A percentile compares a stretch with the other conserved stretches of the same genome.
These are phyloP conservation scores for Syngnathus rostellatus DNA, from an alignment of 2,797 vertebrate genomes.

Conservation along the genomic window DNA sequence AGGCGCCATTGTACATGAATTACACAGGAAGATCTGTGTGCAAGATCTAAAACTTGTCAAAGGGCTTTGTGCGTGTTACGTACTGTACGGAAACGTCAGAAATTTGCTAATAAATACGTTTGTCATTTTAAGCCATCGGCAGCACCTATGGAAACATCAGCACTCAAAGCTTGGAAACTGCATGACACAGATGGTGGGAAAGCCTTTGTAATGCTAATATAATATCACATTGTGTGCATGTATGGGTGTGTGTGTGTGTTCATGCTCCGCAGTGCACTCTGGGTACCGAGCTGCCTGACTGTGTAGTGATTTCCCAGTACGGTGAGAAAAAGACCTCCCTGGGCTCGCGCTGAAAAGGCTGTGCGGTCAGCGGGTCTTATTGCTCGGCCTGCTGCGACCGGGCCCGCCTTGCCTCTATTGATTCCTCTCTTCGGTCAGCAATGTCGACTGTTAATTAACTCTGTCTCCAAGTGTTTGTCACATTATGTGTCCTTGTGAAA, in stretches of 20 bases:
- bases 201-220: slow-evolving; percentile 79
- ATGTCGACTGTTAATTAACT: slow-evolving; percentile 66
- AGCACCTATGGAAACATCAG: slow-evolving; percentile 67
- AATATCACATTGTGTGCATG: slow-evolving; percentile 70
- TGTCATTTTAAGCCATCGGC: slow-evolving; percentile 40
- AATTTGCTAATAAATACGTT: slow-evolving; percentile 43
- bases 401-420: slow-evolving; percentile 59
- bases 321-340: slow-evolving; percentile 66
- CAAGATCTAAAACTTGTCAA: slow-evolving; percentile 4
- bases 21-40: neutral
- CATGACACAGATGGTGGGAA: slow-evolving; percentile 74
- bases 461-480: slow-evolving; percentile 40
- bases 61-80: slow-evolving; percentile 18
- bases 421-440: slow-evolving; percentile 44
- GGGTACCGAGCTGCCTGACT: slow-evolving; percentile 61
- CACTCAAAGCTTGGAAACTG: slow-evolving; percentile 52
- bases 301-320: slow-evolving; percentile 69
- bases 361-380: slow-evolving; percentile 54
- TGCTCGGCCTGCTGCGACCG: slow-evolving; percentile 50
- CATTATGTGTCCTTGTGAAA: slow-evolving; percentile 54
- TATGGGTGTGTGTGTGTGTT: slow-evolving; percentile 47
- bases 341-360: slow-evolving; percentile 63
- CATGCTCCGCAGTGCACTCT: slow-evolving; percentile 60
- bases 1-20: neutral
- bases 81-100: slow-evolving; percentile 37